Evolutionary conservation across 2,113 vertebrate species (phyloP).

Genomic region (Urocitellus parryii): DNA sequence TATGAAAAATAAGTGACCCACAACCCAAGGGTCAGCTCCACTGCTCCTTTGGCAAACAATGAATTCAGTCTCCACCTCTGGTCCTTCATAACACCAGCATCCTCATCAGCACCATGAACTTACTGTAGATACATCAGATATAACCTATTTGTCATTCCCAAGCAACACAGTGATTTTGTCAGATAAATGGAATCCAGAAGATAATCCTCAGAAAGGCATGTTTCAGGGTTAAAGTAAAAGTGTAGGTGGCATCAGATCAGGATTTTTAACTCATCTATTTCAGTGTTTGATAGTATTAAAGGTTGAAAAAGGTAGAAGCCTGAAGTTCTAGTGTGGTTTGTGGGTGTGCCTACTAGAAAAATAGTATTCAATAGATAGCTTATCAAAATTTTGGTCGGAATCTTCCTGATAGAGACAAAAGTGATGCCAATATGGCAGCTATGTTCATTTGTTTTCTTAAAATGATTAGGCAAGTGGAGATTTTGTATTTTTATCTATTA

Average conservation of each 20-base stretch:
- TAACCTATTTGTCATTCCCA: not conserved
- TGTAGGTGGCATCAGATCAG: not conserved
- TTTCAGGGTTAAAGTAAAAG: not conserved
- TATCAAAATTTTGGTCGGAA: constrained; percentile 29
- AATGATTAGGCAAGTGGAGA: not conserved
- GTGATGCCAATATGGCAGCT: not conserved
- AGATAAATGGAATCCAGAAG: not conserved
- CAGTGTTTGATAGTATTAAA: not conserved
- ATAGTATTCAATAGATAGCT: not conserved
- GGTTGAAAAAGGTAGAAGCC: not conserved
- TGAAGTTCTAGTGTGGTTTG: not conserved
- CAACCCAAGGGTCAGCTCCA: not conserved
- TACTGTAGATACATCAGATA: not conserved
- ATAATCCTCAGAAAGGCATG: not conserved
- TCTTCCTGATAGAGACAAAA: not conserved
- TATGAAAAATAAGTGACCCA: not conserved
- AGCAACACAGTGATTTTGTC: not conserved
- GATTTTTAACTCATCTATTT: not conserved
- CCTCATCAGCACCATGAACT: not conserved
- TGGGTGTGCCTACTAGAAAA: not conserved
- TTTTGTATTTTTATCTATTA: not conserved
- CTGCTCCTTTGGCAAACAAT: not conserved
- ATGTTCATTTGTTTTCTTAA: not conserved
- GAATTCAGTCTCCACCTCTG: not conserved
- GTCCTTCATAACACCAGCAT: not conserved